Base-by-base conservation (phyloP, 2,113 vertebrate species). In the Thomomys bottae region DNA sequence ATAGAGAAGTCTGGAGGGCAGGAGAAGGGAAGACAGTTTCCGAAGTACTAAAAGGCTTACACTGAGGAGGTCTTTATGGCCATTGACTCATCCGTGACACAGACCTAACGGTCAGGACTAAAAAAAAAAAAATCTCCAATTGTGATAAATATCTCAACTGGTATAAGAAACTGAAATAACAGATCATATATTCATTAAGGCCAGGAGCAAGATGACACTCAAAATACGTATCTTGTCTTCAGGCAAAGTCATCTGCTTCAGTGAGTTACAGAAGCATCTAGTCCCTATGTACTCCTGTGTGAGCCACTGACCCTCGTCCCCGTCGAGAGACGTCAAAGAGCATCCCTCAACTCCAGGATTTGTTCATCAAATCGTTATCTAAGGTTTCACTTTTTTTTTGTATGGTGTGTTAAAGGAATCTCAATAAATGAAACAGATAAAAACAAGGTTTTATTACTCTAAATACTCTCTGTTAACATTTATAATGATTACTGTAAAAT, bases 381-480 rank as follows among this genome's bases (percentile, higher is more conserved):
- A 87, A 89, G 11, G 38, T 59, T 87, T 28, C 57, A 24, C 42
- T 94, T 82, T 36, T 68, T 87, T 68, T 87, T 87, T 81, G 30
- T 61, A 71, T n/a, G 32, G 63, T 5, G 72, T 21, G 20, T n/a
- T 89, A 67, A 72, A 36, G n/a, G 42, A 87, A 91, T 88, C 24
- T 30, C 57, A 88, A 82, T 32, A 96, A 32, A 84, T 64, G 75
- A 84, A 92, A 64, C 3, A 84, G 38, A 42, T 54, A 49, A 92
- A 64, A 81, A 30, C 15, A 49, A 76, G 75, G 63, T 17, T 82
- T 94, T 81, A 66, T 79, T 42, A 45, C 4, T 64, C 2, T 70
- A 57, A 8, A 49, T 67, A 86, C 77, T 80, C 24, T 66, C 82
- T 90, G 61, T 66, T 42, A 66, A 36, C 70, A 81, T 87, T 90